phyloP scores from a whole-genome alignment of 1,140 invertebrate species.

The Drosophila suzukii region DNA sequence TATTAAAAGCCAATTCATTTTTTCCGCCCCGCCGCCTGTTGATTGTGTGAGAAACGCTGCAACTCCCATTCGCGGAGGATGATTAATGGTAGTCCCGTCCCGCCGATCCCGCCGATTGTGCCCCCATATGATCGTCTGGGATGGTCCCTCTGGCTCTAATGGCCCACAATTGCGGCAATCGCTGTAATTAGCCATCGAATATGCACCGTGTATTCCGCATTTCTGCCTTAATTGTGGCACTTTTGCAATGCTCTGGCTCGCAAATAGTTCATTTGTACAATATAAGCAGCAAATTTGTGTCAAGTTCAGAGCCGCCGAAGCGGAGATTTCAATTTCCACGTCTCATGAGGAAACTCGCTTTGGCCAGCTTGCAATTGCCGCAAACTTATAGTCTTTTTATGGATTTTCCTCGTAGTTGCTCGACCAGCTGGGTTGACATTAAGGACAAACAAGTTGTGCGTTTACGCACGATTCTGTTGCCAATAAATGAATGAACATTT shows the following conservation, averaged over 20 bases:
- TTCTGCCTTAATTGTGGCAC: conserved; percentile 51
- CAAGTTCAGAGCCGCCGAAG: conserved; percentile 58
- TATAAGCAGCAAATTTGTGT: conserved; percentile 53
- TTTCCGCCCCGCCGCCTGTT: conserved; percentile 13
- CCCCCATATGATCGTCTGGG: conserved; percentile 41
- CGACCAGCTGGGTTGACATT: conserved; percentile 56
- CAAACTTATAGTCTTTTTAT: conserved; percentile 33
- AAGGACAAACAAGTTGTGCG: conserved; percentile 72
- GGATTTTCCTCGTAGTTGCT: conserved; percentile 19
- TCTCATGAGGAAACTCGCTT: conserved; percentile 31
- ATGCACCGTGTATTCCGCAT: background rate
- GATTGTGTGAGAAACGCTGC: conserved; percentile 46
- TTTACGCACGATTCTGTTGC: conserved; percentile 69
- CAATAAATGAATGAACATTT: conserved; percentile 49
- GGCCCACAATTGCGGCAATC: conserved; percentile 54
- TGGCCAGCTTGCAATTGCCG: conserved; percentile 28
- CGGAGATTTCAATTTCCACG: conserved; percentile 34
- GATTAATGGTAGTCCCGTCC: conserved; percentile 58
- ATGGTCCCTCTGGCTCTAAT: conserved; percentile 44
- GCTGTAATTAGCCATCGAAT: conserved; percentile 52
- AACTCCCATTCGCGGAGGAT: conserved; percentile 42
- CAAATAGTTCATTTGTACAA: conserved; percentile 61
- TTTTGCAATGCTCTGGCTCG: conserved; percentile 54
- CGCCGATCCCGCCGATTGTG: conserved; percentile 22
- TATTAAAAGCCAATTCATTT: conserved; percentile 73